Conservation (phyloP, 2,888 invertebrate genomes). For the Alloplasta piceator region DNA sequence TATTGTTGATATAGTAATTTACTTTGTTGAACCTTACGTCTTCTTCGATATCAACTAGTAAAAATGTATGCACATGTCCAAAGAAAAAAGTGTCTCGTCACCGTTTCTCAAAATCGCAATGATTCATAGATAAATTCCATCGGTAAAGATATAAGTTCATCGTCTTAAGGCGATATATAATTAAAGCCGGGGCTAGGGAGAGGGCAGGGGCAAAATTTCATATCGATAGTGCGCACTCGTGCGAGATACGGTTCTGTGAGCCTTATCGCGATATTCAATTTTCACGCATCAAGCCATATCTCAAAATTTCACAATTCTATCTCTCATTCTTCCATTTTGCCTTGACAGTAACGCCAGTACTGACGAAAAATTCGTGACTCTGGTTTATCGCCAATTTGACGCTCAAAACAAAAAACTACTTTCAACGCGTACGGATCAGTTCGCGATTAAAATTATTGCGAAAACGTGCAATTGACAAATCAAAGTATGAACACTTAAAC, state of each 20-base stretch:
- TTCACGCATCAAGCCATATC: background rate
- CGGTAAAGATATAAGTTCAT: background rate
- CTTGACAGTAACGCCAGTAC: too few relatives aligned
- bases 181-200: background rate
- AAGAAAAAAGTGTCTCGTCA: background rate
- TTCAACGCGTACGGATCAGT: too few relatives aligned
- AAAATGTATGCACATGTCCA: background rate
- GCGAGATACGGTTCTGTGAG: background rate
- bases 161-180: background rate
- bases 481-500: too few relatives aligned
- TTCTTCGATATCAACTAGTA: background rate
- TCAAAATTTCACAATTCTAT: too few relatives aligned
- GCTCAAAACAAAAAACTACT: too few relatives aligned
- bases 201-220: background rate
- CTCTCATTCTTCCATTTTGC: too few relatives aligned
- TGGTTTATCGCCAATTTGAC: too few relatives aligned
- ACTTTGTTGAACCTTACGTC: too few relatives aligned
- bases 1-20: too few relatives aligned
- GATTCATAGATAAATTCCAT: conserved; percentile 4
- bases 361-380: too few relatives aligned
- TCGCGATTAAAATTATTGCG: too few relatives aligned
- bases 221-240: background rate
- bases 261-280: conserved; percentile 26
- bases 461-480: too few relatives aligned
- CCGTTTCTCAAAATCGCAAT: background rate